Percentiles rank a stretch among this genome's conserved stretches.
Conservation (phyloP, 1,140 invertebrate genomes). For the Copidosoma floridanum region DNA sequence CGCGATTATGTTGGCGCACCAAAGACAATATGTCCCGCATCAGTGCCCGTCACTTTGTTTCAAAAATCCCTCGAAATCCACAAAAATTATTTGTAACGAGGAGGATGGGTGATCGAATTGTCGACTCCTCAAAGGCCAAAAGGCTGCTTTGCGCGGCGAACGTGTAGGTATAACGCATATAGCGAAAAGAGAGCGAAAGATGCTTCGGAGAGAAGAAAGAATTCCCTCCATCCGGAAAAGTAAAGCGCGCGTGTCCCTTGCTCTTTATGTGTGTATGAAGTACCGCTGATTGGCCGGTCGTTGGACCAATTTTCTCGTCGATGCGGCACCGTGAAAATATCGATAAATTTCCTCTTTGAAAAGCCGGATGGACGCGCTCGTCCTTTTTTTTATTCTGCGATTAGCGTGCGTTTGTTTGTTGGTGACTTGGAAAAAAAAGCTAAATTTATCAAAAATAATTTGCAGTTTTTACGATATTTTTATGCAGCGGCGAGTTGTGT, state of each 20-base stretch:
- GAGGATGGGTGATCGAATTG: neutral
- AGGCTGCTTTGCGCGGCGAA: no score
- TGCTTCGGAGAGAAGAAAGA: conserved; percentile 11
- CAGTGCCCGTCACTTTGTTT: no score
- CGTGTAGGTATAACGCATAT: no score
- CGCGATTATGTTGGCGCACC: no score
- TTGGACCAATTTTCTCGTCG: conserved; percentile 49
- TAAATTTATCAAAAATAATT: neutral
- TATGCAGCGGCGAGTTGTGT: neutral
- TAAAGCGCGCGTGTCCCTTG: conserved; percentile 7
- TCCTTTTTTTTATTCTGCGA: neutral
- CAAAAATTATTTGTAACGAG: neutral
- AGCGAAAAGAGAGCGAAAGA: no score
- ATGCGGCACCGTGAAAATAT: conserved; percentile 51
- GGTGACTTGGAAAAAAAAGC: neutral
- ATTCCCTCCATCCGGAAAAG: conserved; percentile 1
- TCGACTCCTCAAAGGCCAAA: no score
- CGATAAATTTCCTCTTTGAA: conserved; percentile 56
- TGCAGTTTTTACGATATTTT: neutral
- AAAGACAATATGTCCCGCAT: no score
- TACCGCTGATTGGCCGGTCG: conserved; percentile 51
- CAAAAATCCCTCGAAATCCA: no score
- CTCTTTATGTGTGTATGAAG: no score
- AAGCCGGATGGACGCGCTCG: conserved; percentile 41
- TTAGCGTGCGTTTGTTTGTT: neutral